Percentiles rank a stretch among this genome's conserved stretches.
These are phyloP conservation scores for Epicampocera succincta DNA, from an alignment of 2,888 invertebrate species.

Conservation along the genomic window DNA sequence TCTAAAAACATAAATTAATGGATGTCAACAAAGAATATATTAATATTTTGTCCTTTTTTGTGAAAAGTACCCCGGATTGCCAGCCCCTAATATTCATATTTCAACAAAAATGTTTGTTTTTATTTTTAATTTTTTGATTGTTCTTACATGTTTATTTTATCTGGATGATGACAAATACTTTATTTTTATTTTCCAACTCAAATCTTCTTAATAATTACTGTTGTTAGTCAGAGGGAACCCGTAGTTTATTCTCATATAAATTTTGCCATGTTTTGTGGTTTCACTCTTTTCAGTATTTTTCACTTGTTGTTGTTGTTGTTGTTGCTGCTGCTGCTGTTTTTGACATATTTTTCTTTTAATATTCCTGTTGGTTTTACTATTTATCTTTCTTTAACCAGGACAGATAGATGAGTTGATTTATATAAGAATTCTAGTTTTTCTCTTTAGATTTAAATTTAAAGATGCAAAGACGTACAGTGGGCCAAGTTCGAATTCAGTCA, in stretches of 20 bases:
- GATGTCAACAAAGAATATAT: no score
- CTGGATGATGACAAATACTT: constrained; percentile 48
- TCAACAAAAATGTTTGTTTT: constrained; percentile 1
- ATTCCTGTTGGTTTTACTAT: constrained; percentile 27
- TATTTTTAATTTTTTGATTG: constrained; percentile 1
- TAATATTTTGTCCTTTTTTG: background rate
- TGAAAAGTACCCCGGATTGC: constrained; percentile 13
- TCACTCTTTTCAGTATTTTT: constrained; percentile 3
- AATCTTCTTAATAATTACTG: constrained; percentile 47
- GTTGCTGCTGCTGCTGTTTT: constrained; percentile 12
- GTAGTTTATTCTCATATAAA: constrained; percentile 17
- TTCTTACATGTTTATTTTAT: background rate
- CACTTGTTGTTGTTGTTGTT: background rate
- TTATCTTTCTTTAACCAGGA: constrained; percentile 46
- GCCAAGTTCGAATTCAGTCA: no score
- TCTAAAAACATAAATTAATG: no score
- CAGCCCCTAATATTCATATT: constrained; percentile 21
- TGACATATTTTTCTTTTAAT: constrained; percentile 39
- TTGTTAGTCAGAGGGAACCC: constrained; percentile 5
- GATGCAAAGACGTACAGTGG: background rate
- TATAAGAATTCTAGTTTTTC: background rate
- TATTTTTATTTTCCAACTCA: constrained; percentile 7
- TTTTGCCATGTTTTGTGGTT: constrained; percentile 26
- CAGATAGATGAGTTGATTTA: constrained; percentile 45
- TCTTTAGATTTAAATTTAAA: background rate